Conservation (phyloP, 1,140 invertebrate genomes). For the Musca vetustissima region DNA sequence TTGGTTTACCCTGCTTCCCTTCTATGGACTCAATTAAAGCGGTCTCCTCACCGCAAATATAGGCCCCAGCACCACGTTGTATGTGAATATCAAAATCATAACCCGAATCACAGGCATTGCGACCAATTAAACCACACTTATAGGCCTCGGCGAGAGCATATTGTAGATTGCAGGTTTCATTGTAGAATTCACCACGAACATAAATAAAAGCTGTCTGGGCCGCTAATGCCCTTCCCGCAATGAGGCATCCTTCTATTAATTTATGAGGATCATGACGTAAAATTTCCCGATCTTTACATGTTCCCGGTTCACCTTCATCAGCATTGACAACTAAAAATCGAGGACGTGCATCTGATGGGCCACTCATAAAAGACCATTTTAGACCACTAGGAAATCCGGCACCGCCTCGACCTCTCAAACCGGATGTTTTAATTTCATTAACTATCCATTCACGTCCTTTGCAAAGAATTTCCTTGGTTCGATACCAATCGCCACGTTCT, state of each 20-base stretch:
- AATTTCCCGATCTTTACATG: constrained; percentile 98
- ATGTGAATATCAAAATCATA: constrained; percentile 98
- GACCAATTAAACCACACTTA: constrained; percentile 90
- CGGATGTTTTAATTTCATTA: constrained; percentile 91
- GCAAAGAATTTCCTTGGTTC: constrained; percentile 93
- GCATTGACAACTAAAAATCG: constrained; percentile 97
- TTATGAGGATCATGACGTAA: constrained; percentile 98
- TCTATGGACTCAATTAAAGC: constrained; percentile 97
- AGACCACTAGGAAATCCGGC: constrained; percentile 96
- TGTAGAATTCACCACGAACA: constrained; percentile 98
- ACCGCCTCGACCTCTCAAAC: constrained; percentile 91
- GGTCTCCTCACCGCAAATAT: constrained; percentile 99
- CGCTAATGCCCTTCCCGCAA: constrained; percentile 92
- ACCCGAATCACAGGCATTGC: constrained; percentile 93
- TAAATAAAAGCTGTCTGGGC: constrained; percentile 97
- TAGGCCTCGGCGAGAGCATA: constrained; percentile 97
- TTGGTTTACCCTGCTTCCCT: constrained; percentile 96
- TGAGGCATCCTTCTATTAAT: constrained; percentile 92
- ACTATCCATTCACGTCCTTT: constrained; percentile 97
- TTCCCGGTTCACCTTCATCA: constrained; percentile 97
- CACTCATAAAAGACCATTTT: constrained; percentile 96
- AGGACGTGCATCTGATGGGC: constrained; percentile 76
- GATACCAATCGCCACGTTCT: constrained; percentile 94
- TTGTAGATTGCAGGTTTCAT: constrained; percentile 97
- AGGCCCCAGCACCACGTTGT: constrained; percentile 92